Percentiles rank a stretch among this genome's conserved stretches.
Conservation (phyloP, 2,888 invertebrate species). For the Chalcosyrphus nemorum region DNA sequence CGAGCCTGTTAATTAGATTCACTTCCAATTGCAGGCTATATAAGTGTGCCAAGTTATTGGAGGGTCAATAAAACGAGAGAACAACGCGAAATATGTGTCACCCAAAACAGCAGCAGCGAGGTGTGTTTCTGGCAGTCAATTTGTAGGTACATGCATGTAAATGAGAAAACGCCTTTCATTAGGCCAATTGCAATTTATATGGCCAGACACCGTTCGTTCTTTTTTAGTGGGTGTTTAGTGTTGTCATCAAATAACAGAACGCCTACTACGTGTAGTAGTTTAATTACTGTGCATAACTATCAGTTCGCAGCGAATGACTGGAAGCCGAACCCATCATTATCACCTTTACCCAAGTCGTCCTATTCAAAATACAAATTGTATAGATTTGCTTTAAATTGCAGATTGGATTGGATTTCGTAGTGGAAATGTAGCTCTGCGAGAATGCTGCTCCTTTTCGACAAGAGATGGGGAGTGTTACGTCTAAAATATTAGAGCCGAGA, state of each 20-base stretch:
- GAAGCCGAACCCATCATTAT: conserved; percentile 27
- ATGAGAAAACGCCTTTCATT: conserved; percentile 54
- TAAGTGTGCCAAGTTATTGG: conserved; percentile 23
- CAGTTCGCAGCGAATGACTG: neutral
- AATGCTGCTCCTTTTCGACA: too few relatives aligned
- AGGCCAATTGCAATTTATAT: conserved; percentile 37
- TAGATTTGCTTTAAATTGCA: too few relatives aligned
- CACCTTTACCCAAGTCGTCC: neutral
- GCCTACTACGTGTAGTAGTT: neutral
- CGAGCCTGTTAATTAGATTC: conserved; percentile 39
- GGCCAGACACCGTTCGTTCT: neutral
- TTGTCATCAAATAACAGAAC: conserved; percentile 47
- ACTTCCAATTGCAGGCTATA: conserved; percentile 24
- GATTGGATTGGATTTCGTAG: too few relatives aligned
- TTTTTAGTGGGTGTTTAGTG: conserved; percentile 44
- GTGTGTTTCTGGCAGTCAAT: conserved; percentile 49
- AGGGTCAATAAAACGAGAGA: conserved; percentile 9
- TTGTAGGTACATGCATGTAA: conserved; percentile 34
- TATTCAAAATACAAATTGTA: neutral
- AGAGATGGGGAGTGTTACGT: too few relatives aligned
- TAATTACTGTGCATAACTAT: conserved; percentile 10
- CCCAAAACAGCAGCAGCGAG: conserved; percentile 19
- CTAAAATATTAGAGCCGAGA: too few relatives aligned
- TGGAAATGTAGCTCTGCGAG: too few relatives aligned
- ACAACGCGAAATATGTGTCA: conserved; percentile 44